Conservation (phyloP, 2,888 invertebrate species). For the Drosophila picticornis region DNA sequence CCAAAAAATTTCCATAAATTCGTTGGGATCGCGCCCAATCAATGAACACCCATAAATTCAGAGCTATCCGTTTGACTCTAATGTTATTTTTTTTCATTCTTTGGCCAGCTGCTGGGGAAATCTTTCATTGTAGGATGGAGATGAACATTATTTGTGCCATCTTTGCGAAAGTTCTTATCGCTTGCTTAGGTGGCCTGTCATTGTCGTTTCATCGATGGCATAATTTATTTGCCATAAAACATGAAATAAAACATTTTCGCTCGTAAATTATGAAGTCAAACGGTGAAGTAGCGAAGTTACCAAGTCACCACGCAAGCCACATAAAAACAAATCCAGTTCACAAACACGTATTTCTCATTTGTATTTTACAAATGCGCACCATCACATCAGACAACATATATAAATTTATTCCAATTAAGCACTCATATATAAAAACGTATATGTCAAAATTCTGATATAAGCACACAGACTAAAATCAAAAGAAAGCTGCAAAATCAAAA, state of each 20-base stretch:
- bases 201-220: slow-evolving; percentile 40
- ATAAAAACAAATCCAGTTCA: slow-evolving; percentile 35
- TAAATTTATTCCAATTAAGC: slow-evolving; percentile 50
- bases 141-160: slow-evolving; percentile 68
- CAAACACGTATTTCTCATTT: slow-evolving; percentile 12
- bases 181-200: slow-evolving; percentile 52
- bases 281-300: slow-evolving; percentile 22
- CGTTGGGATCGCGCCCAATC: slow-evolving; percentile 61
- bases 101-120: slow-evolving; percentile 5
- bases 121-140: slow-evolving; percentile 38
- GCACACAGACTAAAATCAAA: slow-evolving; percentile 5
- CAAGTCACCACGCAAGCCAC: slow-evolving; percentile 22
- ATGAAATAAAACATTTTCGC: slow-evolving; percentile 76
- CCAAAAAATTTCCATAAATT: slow-evolving; percentile 73
- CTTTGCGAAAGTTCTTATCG: slow-evolving; percentile 66
- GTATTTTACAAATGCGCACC: slow-evolving; percentile 6
- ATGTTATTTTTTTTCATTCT: slow-evolving; percentile 13
- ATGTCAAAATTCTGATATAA: slow-evolving; percentile 22
- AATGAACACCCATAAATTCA: slow-evolving; percentile 76
- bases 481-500: slow-evolving; percentile 33
- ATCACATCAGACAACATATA: slow-evolving; percentile 16
- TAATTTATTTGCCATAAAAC: slow-evolving; percentile 79
- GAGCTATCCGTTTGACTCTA: slow-evolving; percentile 54
- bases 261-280: slow-evolving; percentile 73
- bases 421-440: background rate